phyloP scores from a whole-genome alignment of 2,113 vertebrate genomes.

The Protobothrops mucrosquamatus region DNA sequence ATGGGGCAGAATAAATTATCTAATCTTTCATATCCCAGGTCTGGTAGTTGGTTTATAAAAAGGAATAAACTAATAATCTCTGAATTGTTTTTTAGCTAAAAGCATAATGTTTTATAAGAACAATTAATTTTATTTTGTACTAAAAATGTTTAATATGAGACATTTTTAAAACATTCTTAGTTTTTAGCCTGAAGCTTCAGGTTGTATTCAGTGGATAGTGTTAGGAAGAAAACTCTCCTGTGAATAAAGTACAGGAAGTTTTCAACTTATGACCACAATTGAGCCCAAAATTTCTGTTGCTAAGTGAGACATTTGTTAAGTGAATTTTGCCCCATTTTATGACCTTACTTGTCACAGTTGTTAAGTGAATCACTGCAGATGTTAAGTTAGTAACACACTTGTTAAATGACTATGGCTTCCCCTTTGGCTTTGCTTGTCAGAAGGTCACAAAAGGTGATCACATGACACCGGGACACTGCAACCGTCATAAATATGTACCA shows the following conservation, averaged over 20 bases:
- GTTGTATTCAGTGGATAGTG: background rate
- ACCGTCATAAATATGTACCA: background rate
- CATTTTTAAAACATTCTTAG: background rate
- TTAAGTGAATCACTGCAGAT: background rate
- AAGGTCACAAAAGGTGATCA: background rate
- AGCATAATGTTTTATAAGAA: background rate
- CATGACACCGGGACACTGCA: background rate
- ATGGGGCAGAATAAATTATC: background rate
- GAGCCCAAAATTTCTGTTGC: background rate
- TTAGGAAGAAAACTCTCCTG: background rate
- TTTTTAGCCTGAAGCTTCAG: background rate
- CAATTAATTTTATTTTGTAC: background rate
- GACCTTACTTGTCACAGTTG: background rate
- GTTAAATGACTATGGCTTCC: background rate
- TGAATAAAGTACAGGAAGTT: background rate
- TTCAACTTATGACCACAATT: no score
- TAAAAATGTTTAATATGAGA: background rate
- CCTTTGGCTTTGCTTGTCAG: background rate
- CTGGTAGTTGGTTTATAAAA: background rate
- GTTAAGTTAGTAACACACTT: background rate
- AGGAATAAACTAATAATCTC: background rate
- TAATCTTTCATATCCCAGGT: background rate
- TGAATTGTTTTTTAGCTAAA: background rate
- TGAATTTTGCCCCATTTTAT: background rate
- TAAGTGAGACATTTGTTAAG: background rate